These are phyloP conservation scores for Leptinotarsa texana DNA, from an alignment of 1,140 invertebrate genomes.

Conservation along the genomic window DNA sequence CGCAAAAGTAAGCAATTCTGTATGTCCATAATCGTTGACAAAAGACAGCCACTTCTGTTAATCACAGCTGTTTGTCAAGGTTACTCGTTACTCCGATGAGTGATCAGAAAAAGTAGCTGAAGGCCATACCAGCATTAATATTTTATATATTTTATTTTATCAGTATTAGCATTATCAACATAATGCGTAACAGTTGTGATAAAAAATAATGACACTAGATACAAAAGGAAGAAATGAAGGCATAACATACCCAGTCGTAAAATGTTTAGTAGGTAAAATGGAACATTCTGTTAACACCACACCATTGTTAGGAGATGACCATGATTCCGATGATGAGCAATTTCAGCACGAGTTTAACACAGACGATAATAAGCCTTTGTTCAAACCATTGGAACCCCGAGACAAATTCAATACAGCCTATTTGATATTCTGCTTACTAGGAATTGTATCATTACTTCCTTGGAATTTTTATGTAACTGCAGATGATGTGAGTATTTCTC, in stretches of 20 bases:
- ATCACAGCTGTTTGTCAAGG: no score
- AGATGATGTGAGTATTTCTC: constrained; percentile 76
- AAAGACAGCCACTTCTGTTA: no score
- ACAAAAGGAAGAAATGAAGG: constrained; percentile 1
- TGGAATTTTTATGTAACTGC: constrained; percentile 97
- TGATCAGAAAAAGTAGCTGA: no score
- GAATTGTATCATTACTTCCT: constrained; percentile 86
- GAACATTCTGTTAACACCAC: constrained; percentile 44
- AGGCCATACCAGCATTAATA: no score
- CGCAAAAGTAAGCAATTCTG: no score
- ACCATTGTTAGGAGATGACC: constrained; percentile 45
- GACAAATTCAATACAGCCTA: constrained; percentile 72
- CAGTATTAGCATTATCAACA: background rate
- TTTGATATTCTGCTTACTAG: constrained; percentile 86
- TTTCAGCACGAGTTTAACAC: constrained; percentile 47
- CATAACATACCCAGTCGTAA: background rate
- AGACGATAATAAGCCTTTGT: constrained; percentile 59
- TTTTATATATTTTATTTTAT: background rate
- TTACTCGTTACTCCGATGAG: no score
- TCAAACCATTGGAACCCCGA: constrained; percentile 60
- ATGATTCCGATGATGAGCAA: constrained; percentile 32
- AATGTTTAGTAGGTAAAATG: constrained; percentile 26
- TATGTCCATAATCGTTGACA: no score
- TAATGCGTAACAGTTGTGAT: background rate
- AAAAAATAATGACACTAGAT: background rate